Conservation (phyloP, 2,113 vertebrate genomes). For the Sylvicapra grimmia region DNA sequence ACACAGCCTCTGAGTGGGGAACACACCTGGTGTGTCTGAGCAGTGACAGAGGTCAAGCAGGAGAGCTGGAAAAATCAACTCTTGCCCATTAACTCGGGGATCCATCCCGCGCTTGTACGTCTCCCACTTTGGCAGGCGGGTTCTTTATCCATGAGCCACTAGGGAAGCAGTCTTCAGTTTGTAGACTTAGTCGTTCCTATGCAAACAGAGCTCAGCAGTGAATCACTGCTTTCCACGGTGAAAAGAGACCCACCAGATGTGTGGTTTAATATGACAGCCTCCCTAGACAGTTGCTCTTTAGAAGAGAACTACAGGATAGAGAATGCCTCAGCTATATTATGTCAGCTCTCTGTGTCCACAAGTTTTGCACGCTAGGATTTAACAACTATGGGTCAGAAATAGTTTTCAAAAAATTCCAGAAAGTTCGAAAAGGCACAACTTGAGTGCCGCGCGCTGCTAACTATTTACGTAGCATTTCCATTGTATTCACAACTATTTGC, state of each 20-base stretch:
- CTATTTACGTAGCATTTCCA: neutral
- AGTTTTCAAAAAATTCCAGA: neutral
- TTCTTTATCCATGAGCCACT: neutral
- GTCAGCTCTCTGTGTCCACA: neutral
- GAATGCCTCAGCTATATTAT: neutral
- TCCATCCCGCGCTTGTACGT: rapidly evolving
- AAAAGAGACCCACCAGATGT: neutral
- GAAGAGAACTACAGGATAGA: neutral
- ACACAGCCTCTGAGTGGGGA: neutral
- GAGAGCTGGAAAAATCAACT: neutral
- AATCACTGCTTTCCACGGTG: neutral
- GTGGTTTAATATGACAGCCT: neutral
- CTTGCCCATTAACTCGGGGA: neutral
- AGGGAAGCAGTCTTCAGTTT: neutral
- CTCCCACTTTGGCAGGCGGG: neutral
- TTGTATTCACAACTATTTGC: neutral
- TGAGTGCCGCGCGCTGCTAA: neutral
- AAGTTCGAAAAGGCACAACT: neutral
- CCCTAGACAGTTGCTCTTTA: neutral
- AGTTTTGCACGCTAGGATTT: neutral
- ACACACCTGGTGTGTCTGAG: neutral
- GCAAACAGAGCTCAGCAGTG: neutral
- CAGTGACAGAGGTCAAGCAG: neutral
- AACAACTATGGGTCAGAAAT: neutral
- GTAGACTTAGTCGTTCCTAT: neutral